Conservation (phyloP, 2,113 vertebrate genomes). For the Ptyas mucosa region DNA sequence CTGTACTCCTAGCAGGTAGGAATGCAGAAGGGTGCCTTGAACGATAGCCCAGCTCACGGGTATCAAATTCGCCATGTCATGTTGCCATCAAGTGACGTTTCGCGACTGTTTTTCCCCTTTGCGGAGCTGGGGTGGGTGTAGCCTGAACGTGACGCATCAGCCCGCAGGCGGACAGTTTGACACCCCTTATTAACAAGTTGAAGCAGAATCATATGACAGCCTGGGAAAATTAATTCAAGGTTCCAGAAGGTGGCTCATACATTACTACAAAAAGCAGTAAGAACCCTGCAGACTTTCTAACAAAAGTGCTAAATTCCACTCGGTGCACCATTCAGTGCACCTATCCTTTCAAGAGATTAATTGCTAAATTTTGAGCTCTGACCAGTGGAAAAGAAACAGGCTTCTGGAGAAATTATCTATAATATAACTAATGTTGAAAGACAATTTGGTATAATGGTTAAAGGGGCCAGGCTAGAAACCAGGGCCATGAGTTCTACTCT, state of each 20-base stretch:
- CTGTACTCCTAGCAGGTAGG: background rate
- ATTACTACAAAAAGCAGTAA: background rate
- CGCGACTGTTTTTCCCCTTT: fast-evolving
- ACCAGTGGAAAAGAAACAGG: background rate
- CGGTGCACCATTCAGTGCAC: background rate
- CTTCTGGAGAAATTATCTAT: background rate
- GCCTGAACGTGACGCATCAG: fast-evolving
- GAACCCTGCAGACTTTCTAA: background rate
- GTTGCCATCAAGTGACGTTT: background rate
- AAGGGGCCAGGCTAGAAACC: background rate
- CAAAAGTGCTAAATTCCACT: background rate
- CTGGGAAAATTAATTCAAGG: background rate
- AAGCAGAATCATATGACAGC: background rate
- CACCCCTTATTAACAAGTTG: background rate
- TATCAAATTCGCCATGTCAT: background rate
- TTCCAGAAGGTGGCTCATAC: background rate
- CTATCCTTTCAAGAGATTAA: background rate
- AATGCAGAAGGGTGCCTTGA: background rate
- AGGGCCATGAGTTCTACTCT: background rate
- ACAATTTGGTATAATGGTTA: background rate
- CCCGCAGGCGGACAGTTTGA: background rate
- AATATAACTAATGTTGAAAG: background rate
- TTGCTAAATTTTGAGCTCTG: background rate
- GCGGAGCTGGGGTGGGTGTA: background rate
- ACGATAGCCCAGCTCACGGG: background rate